phyloP scores from a whole-genome alignment of 23 tunicate genomes.

The Trididemnum nubilum region DNA sequence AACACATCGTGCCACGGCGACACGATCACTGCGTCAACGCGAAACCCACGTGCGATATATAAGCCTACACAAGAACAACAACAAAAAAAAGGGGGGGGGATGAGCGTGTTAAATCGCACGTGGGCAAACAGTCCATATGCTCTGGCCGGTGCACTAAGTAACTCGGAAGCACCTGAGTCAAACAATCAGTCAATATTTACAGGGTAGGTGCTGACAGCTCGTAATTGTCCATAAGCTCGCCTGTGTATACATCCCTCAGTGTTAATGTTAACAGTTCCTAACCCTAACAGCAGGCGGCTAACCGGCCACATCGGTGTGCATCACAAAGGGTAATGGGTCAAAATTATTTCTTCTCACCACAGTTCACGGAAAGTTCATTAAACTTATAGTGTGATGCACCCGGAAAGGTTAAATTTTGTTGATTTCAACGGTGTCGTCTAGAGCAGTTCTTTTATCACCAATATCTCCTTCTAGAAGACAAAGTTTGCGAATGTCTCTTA shows the following conservation, averaged over 20 bases:
- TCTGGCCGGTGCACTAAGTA: background rate
- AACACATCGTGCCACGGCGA: conserved; percentile 1
- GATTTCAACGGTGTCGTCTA: background rate
- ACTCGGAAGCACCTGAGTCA: background rate
- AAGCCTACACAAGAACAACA: background rate
- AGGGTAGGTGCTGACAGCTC: background rate
- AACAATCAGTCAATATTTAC: background rate
- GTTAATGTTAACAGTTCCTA: background rate
- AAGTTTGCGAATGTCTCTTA: conserved; percentile 40
- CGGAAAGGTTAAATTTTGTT: background rate
- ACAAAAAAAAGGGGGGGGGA: background rate
- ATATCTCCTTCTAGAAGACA: conserved; percentile 24
- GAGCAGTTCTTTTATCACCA: background rate
- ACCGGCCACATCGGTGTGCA: background rate
- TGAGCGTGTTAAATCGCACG: background rate
- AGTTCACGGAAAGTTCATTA: background rate
- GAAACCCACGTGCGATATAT: background rate
- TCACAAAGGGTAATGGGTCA: background rate
- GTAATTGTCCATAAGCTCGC: background rate
- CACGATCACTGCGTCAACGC: background rate
- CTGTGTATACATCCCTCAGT: background rate
- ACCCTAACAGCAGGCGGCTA: conserved; percentile 1
- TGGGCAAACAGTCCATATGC: background rate
- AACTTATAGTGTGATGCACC: background rate
- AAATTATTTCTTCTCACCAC: background rate